Conservation (phyloP, 2,797 vertebrate genomes). For the Myripristis jacobus region DNA sequence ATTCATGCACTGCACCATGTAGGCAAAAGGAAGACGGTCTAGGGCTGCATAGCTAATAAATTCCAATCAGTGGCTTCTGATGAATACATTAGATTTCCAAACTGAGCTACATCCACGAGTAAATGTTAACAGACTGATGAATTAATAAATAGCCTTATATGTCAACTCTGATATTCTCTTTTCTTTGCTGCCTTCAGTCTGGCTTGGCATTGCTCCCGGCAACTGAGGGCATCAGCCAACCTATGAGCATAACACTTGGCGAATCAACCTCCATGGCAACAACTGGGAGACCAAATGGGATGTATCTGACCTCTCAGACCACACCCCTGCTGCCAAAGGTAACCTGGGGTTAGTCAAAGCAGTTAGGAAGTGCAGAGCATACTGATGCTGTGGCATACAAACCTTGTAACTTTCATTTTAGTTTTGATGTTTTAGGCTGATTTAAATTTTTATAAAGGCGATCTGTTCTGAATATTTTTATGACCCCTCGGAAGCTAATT, state of each 20-base stretch:
- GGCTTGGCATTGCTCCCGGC: slow-evolving; percentile 82
- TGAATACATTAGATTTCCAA: slow-evolving; percentile 20
- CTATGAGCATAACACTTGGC: slow-evolving; percentile 70
- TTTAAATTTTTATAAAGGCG: slow-evolving; percentile 36
- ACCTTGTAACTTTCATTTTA: slow-evolving; percentile 4
- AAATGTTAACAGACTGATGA: slow-evolving; percentile 31
- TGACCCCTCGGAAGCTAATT: slow-evolving; percentile 3
- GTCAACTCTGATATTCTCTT: slow-evolving; percentile 50
- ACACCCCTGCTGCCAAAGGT: slow-evolving; percentile 87
- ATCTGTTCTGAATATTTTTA: slow-evolving; percentile 4
- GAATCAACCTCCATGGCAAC: slow-evolving; percentile 81
- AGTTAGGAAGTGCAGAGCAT: neutral
- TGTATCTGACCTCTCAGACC: slow-evolving; percentile 77
- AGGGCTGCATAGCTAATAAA: slow-evolving; percentile 2
- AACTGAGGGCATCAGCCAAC: slow-evolving; percentile 83
- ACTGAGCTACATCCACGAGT: neutral
- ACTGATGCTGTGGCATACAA: slow-evolving; percentile 4
- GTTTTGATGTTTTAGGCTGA: slow-evolving; percentile 5
- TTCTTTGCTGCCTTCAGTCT: slow-evolving; percentile 70
- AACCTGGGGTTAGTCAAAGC: slow-evolving; percentile 38
- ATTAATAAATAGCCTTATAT: slow-evolving; percentile 43
- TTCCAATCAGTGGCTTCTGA: slow-evolving; percentile 20
- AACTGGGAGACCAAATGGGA: slow-evolving; percentile 81
- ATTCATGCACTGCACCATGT: neutral
- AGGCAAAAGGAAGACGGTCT: slow-evolving; percentile 3